Base-by-base conservation (phyloP, 2,888 invertebrate species). In the Penaeus monodon region DNA sequence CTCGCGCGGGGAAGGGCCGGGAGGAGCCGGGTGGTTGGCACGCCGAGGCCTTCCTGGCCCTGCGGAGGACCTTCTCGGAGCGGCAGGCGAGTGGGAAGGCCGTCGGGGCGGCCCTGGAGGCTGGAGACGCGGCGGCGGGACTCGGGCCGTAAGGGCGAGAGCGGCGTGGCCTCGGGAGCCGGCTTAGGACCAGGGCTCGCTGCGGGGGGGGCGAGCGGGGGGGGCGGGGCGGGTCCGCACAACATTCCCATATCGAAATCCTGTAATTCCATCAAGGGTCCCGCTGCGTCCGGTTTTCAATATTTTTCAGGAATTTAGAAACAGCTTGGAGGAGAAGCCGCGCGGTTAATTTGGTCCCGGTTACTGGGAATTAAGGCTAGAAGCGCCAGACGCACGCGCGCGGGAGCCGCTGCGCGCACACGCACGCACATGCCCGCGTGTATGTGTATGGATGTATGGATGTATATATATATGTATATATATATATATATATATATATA, bases 301-400 rank as follows among this genome's bases (percentile, higher is more conserved):
- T 85, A 85, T 85, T 85, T 85, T 85, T 85, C 81, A 81, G 85
- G 81, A 85, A 85, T 85, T 79, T 85, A 81, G 85, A 85, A 85
- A 85, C 85, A 85, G 81, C 80, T 74, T 57, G 49, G 80, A 80
- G 74, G 74, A 74, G 85, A 85, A 85, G 85, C 85, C 73, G 80
- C 66, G 73, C 85, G 57, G 85, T 85, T 85, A 85, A 85, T 85
- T 85, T 85, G 73, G 80, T 65, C 74, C 80, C 66, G 80, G 85
- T 85, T 85, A 85, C 70, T 80, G 85, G 80, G 80, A 85, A 74
- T 80, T 80, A 79, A 70, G 24, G 24, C 27, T 22, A 29, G n/a
- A 57, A 2, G 49, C 49, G 49, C 49, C 49, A 14, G 14, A 14
- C 12, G 49, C 49, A 57, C 49, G 12, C 49, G 49, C 49, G 49